Evolutionary conservation across 1,140 invertebrate genomes (phyloP).

Genomic region (Cydia strobilella): DNA sequence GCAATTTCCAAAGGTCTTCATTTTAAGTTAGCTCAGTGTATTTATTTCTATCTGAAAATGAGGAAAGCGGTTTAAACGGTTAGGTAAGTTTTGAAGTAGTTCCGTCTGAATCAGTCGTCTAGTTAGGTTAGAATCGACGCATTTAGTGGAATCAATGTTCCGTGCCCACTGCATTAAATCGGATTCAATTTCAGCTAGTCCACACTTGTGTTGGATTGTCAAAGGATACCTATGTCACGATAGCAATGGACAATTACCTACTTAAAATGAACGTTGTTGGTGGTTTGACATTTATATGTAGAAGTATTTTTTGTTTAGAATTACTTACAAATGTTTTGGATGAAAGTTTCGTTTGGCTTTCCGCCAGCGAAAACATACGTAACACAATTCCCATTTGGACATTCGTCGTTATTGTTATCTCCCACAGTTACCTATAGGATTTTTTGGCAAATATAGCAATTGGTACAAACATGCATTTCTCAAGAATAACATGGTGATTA

Average conservation of each 20-base stretch:
- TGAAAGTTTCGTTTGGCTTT: background rate
- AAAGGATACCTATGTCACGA: background rate
- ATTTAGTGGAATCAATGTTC: conserved; percentile 23
- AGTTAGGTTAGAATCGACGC: conserved; percentile 3
- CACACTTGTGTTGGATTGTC: background rate
- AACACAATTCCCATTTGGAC: background rate
- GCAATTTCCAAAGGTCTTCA: no score
- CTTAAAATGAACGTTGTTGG: no score
- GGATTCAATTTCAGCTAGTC: conserved; percentile 21
- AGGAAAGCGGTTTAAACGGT: no score
- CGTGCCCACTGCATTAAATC: conserved; percentile 16
- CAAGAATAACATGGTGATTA: background rate
- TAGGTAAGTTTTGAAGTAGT: conserved; percentile 16
- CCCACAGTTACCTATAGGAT: background rate
- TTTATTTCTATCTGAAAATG: no score
- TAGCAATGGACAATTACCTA: background rate
- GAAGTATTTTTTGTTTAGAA: background rate
- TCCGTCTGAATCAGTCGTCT: conserved; percentile 1
- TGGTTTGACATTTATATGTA: no score
- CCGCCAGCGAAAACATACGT: background rate
- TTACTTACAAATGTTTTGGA: background rate
- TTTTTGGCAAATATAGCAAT: background rate
- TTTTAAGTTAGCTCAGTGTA: no score
- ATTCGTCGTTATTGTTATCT: background rate
- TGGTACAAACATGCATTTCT: background rate